Conservation (phyloP, 2,888 invertebrate genomes). For the Labia minor region DNA sequence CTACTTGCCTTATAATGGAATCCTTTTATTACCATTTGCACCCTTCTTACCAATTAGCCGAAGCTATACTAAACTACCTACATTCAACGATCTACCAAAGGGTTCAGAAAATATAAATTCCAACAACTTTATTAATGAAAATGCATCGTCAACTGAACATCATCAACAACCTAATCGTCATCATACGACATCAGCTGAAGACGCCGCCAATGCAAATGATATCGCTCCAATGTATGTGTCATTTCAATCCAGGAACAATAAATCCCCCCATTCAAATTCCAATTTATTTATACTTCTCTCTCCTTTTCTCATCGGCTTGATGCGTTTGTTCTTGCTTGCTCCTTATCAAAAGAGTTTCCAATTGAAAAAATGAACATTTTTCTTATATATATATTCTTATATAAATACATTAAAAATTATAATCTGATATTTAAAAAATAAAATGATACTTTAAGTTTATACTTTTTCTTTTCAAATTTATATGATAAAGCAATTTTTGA, state of each 20-base stretch:
- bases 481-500: too few relatives aligned
- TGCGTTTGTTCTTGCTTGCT: neutral
- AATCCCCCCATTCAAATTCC: neutral
- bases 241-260: neutral
- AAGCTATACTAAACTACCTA: neutral
- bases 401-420: too few relatives aligned
- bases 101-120: neutral
- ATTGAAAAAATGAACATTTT: too few relatives aligned
- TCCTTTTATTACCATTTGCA: neutral
- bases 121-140: neutral
- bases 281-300: neutral
- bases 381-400: too few relatives aligned
- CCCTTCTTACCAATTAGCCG: neutral
- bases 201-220: neutral
- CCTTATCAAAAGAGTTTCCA: neutral
- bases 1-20: neutral
- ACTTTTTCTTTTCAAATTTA: too few relatives aligned
- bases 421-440: too few relatives aligned
- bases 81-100: neutral
- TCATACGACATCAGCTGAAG: neutral
- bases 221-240: neutral
- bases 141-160: neutral
- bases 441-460: too few relatives aligned
- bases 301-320: neutral
- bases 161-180: too few relatives aligned